phyloP scores from a whole-genome alignment of 2,888 invertebrate species.

The Cabera pusaria region DNA sequence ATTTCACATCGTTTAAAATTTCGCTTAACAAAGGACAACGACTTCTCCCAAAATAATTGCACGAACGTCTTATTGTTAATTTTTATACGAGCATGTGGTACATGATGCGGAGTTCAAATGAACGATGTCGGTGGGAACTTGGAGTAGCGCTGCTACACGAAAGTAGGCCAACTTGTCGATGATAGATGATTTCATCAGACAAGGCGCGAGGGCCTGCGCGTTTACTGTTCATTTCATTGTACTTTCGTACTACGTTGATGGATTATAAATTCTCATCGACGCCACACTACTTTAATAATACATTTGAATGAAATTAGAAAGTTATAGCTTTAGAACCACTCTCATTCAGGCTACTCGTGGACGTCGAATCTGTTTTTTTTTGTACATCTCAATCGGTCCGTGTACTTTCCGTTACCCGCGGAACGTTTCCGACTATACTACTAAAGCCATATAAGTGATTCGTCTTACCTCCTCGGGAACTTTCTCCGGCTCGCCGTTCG shows the following conservation, averaged over 20 bases:
- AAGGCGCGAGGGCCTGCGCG: slow-evolving; percentile 30
- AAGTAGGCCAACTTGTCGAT: slow-evolving; percentile 52
- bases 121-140: slow-evolving; percentile 24
- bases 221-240: slow-evolving; percentile 40
- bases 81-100: slow-evolving; percentile 28
- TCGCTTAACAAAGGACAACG: slow-evolving; percentile 53
- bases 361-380: slow-evolving; percentile 9
- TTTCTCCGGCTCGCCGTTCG: slow-evolving; percentile 85
- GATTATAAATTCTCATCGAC: slow-evolving; percentile 44
- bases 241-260: slow-evolving; percentile 39
- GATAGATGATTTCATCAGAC: slow-evolving; percentile 42
- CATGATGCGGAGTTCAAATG: slow-evolving; percentile 25
- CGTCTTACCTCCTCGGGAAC: slow-evolving; percentile 86
- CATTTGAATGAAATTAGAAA: slow-evolving; percentile 52
- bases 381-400: slow-evolving; percentile 11
- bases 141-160: slow-evolving; percentile 31
- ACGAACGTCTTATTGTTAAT: slow-evolving; percentile 24
- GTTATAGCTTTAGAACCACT: slow-evolving; percentile 44
- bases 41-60: slow-evolving; percentile 43
- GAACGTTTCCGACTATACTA: slow-evolving; percentile 14
- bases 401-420: slow-evolving; percentile 9
- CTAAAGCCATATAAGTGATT: too few species aligned
- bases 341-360: slow-evolving; percentile 26
- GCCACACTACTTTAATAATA: slow-evolving; percentile 24
- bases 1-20: slow-evolving; percentile 55